Evolutionary conservation across 2,797 vertebrate species (phyloP).

Genomic region (Ctenopoma multispine): DNA sequence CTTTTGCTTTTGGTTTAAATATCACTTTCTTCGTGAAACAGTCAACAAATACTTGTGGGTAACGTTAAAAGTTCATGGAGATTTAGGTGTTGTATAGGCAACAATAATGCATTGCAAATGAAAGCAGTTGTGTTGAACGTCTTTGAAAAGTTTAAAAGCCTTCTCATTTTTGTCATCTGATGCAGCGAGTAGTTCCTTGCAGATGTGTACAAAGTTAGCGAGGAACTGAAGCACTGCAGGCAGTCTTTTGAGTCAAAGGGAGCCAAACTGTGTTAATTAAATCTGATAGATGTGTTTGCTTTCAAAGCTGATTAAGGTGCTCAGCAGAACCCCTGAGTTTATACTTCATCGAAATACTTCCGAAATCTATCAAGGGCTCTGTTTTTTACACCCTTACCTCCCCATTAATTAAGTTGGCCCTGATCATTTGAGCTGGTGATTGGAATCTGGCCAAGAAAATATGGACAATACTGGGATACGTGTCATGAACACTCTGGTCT

Average conservation of each 20-base stretch:
- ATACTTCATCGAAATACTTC: slow-evolving; percentile 82
- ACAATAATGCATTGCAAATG: background rate
- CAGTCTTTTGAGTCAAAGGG: slow-evolving; percentile 78
- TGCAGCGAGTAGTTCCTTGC: slow-evolving; percentile 50
- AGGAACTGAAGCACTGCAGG: slow-evolving; percentile 76
- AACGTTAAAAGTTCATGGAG: background rate
- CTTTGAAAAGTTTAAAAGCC: slow-evolving; percentile 41
- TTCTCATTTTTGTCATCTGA: slow-evolving; percentile 15
- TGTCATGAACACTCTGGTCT: slow-evolving; percentile 68
- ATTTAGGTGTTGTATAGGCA: background rate
- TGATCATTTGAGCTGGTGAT: slow-evolving; percentile 75
- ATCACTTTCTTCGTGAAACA: slow-evolving; percentile 8
- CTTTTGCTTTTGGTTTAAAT: slow-evolving; percentile 8
- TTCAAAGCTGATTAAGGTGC: slow-evolving; percentile 85
- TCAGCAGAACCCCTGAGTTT: slow-evolving; percentile 76
- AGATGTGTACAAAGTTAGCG: slow-evolving; percentile 65
- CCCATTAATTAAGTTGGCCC: slow-evolving; percentile 78
- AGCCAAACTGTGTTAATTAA: slow-evolving; percentile 79
- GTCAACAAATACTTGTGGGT: background rate
- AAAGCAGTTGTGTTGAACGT: slow-evolving; percentile 20
- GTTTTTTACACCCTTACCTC: slow-evolving; percentile 72
- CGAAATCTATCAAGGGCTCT: slow-evolving; percentile 75
- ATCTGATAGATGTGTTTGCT: slow-evolving; percentile 85
- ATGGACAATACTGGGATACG: slow-evolving; percentile 56
- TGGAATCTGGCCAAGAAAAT: slow-evolving; percentile 64